Evolutionary conservation across 2,888 invertebrate species (phyloP).

Genomic region (Eulithis prunata): DNA sequence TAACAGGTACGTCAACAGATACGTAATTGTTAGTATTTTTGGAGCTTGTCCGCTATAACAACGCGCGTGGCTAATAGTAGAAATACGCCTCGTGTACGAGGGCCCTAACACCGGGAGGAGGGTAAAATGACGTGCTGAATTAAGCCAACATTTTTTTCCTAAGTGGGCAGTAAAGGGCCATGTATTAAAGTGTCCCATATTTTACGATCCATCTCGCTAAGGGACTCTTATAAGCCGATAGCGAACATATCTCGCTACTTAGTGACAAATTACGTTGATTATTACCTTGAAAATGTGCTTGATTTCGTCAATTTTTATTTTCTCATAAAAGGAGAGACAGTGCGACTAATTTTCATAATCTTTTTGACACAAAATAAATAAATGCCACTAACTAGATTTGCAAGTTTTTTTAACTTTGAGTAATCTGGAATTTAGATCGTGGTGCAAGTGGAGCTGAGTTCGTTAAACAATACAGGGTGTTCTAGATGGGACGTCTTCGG

Average conservation of each 20-base stretch:
- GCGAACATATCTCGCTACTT: conserved; percentile 61
- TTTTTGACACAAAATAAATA: too few relatives aligned
- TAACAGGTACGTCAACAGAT: too few relatives aligned
- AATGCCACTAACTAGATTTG: not conserved
- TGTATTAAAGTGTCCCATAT: conserved; percentile 80
- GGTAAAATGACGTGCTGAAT: conserved; percentile 74
- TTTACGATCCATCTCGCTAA: conserved; percentile 77
- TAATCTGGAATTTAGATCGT: not conserved
- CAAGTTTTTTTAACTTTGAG: not conserved
- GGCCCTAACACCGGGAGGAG: conserved; percentile 59
- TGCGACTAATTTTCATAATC: too few relatives aligned
- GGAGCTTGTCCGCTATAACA: not conserved
- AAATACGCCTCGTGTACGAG: conserved; percentile 9
- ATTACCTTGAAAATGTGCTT: conserved; percentile 24
- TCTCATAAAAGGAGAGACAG: too few relatives aligned
- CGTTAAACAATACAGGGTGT: conserved; percentile 70
- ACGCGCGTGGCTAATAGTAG: not conserved
- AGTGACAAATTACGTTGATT: conserved; percentile 71
- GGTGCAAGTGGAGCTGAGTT: conserved; percentile 40
- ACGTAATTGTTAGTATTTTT: too few relatives aligned
- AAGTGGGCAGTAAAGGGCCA: conserved; percentile 79
- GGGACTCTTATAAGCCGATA: conserved; percentile 66
- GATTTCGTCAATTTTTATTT: not conserved
- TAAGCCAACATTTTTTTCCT: conserved; percentile 80
- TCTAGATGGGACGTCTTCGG: conserved; percentile 76